A percentile compares a stretch with the other conserved stretches of the same genome.
Evolutionary conservation across 2,888 invertebrate genomes (phyloP).

Genomic region (Diadromus collaris): DNA sequence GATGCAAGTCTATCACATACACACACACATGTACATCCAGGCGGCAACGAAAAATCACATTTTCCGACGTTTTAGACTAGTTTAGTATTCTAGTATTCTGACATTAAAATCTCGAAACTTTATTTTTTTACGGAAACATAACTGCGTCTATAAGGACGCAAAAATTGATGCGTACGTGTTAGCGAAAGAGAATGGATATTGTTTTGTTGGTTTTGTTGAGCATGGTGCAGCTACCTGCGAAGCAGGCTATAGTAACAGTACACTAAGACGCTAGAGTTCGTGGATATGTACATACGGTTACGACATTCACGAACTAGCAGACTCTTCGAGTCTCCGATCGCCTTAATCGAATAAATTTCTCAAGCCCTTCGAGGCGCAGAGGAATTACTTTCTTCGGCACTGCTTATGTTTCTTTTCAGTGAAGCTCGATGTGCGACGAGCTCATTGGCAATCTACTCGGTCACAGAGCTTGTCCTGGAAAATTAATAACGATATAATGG

Average conservation of each 20-base stretch:
- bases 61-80: no score
- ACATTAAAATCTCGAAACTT: no score
- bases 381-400: neutral
- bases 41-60: no score
- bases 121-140: neutral
- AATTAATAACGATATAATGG: no score
- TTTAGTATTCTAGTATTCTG: no score
- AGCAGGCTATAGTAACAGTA: slow-evolving; percentile 2
- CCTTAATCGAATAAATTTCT: slow-evolving; percentile 32
- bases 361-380: slow-evolving; percentile 23
- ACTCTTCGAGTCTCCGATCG: slow-evolving; percentile 3
- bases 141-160: no score
- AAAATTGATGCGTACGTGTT: neutral
- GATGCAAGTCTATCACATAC: no score
- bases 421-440: no score
- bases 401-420: neutral
- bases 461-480: no score
- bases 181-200: neutral
- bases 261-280: neutral
- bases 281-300: neutral
- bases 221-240: neutral
- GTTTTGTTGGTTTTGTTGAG: slow-evolving; percentile 26
- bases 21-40: no score
- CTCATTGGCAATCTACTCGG: no score
- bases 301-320: neutral